Evolutionary conservation across 2,113 vertebrate genomes (phyloP).

Genomic region (Petroica traversi): DNA sequence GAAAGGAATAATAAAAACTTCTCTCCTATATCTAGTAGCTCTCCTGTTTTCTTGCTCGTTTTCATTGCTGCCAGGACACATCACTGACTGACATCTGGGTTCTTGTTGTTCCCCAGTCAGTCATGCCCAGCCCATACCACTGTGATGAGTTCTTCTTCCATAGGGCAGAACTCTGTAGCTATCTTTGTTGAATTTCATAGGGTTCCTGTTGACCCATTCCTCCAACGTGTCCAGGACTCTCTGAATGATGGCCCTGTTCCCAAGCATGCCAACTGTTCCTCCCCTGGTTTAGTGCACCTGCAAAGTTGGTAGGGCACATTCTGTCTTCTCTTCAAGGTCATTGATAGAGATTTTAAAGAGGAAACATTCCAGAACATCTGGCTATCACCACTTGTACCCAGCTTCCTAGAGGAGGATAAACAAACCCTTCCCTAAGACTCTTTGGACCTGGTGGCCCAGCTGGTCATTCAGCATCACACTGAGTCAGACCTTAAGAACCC

Average conservation of each 20-base stretch:
- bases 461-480: not conserved
- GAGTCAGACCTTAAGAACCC: not conserved
- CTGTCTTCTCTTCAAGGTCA: not conserved
- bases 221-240: not conserved
- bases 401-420: not conserved
- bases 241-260: not conserved
- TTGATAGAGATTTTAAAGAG: not conserved
- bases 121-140: not conserved
- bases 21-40: not conserved
- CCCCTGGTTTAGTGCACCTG: not conserved
- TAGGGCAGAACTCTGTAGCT: not conserved
- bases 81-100: fast-evolving
- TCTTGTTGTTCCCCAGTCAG: not conserved
- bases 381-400: not conserved
- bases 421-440: not conserved
- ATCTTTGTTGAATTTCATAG: not conserved
- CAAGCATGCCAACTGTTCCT: not conserved
- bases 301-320: not conserved
- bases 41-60: not conserved
- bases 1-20: not conserved
- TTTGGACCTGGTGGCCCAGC: not conserved
- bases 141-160: not conserved
- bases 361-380: too few relatives aligned
- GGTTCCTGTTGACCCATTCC: fast-evolving
- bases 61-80: not conserved